Evolutionary conservation across 1,140 invertebrate species (phyloP).

Genomic region (Bombus consobrinus): DNA sequence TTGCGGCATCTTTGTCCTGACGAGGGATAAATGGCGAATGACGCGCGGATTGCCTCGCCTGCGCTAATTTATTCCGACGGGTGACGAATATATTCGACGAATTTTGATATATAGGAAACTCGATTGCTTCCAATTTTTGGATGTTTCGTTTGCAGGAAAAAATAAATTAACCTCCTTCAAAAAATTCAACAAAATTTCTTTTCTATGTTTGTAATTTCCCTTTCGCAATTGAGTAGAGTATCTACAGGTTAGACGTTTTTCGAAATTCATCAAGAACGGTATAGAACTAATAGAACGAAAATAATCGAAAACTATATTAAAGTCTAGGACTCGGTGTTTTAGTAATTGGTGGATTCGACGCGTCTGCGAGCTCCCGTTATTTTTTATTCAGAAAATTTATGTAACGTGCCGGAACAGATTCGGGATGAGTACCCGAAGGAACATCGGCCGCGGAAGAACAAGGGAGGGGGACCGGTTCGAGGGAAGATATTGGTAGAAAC

Average conservation of each 20-base stretch:
- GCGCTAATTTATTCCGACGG: slow-evolving; percentile 21
- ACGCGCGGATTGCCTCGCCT: slow-evolving; percentile 1
- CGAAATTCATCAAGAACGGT: too few species aligned
- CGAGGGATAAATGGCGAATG: slow-evolving; percentile 27
- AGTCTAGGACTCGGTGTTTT: not conserved
- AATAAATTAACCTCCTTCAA: too few species aligned
- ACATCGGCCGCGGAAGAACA: not conserved
- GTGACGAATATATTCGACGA: not conserved
- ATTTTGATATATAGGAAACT: too few species aligned
- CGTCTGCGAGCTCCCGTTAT: not conserved
- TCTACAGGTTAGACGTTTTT: too few species aligned
- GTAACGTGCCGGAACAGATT: slow-evolving; percentile 15
- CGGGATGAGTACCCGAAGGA: slow-evolving; percentile 12
- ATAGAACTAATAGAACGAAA: not conserved
- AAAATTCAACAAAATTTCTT: too few species aligned
- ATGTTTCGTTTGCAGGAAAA: too few species aligned
- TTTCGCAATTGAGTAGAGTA: too few species aligned
- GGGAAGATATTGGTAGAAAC: slow-evolving; percentile 51
- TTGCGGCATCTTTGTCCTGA: slow-evolving; percentile 41
- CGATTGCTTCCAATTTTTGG: too few species aligned
- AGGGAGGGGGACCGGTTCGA: slow-evolving; percentile 10
- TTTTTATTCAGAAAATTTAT: not conserved
- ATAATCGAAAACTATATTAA: not conserved
- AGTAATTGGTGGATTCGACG: not conserved
- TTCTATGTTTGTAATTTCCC: too few species aligned